A percentile compares a stretch with the other conserved stretches of the same genome.
Conservation (phyloP, 1,140 invertebrate genomes). For the Portunus trituberculatus region DNA sequence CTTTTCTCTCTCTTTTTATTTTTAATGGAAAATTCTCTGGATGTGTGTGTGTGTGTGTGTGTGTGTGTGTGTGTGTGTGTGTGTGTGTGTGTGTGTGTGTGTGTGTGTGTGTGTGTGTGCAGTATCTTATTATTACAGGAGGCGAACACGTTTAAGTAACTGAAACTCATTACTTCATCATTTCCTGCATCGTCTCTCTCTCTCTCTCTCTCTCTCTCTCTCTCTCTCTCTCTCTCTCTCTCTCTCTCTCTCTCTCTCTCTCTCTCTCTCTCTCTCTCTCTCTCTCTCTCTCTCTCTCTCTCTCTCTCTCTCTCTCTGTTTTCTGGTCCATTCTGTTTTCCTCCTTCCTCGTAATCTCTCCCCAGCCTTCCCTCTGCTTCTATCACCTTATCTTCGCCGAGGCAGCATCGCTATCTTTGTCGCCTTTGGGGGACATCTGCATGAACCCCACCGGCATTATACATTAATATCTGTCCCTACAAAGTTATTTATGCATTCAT, state of each 20-base stretch:
- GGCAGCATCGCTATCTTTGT: not conserved
- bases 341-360: not conserved
- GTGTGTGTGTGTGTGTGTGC: not conserved
- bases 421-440: not conserved
- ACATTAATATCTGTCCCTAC: not conserved
- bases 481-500: not conserved
- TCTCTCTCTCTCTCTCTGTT: conserved; percentile 27
- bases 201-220: no score
- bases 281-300: conserved; percentile 27
- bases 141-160: no score
- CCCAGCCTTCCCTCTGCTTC: not conserved
- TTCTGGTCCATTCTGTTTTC: not conserved
- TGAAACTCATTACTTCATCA: no score
- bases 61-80: conserved; percentile 20
- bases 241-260: no score
- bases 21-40: not conserved
- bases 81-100: not conserved
- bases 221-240: no score
- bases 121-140: no score
- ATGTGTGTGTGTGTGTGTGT: not conserved
- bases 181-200: no score
- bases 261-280: no score
- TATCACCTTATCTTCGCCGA: not conserved
- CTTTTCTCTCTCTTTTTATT: no score
- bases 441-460: not conserved